phyloP scores from a whole-genome alignment of 2,888 invertebrate species.

The Hyposoter dolosus region DNA sequence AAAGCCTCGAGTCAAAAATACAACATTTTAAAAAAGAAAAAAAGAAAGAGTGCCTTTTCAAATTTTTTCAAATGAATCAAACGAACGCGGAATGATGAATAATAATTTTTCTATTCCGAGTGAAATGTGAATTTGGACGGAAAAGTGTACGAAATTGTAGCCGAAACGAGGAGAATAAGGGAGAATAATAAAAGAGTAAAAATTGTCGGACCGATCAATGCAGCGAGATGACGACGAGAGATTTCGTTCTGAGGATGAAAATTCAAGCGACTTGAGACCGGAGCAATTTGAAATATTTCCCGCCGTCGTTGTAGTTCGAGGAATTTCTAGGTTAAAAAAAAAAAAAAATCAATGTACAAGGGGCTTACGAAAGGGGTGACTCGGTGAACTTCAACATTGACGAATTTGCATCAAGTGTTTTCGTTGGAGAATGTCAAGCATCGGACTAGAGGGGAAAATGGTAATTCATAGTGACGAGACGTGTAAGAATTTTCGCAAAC shows the following conservation, averaged over 20 bases:
- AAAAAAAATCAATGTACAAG: background rate
- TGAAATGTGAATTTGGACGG: background rate
- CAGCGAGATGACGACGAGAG: conserved; percentile 37
- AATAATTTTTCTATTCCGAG: background rate
- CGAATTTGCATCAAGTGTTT: conserved; percentile 2
- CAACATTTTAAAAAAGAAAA: background rate
- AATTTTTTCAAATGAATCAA: background rate
- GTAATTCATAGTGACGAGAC: conserved; percentile 1
- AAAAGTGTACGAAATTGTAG: background rate
- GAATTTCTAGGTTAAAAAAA: background rate
- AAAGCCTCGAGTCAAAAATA: background rate
- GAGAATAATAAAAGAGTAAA: conserved; percentile 23
- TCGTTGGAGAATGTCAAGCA: background rate
- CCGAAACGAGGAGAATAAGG: background rate
- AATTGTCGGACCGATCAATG: conserved; percentile 46
- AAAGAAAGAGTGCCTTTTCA: background rate
- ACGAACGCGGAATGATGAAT: background rate
- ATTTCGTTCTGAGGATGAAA: conserved; percentile 33
- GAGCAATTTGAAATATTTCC: conserved; percentile 9
- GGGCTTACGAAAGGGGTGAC: background rate
- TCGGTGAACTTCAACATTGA: background rate
- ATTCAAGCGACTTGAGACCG: background rate
- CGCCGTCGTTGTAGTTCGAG: background rate
- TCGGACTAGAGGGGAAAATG: background rate
- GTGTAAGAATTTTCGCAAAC: background rate